phyloP scores from a whole-genome alignment of 2,888 invertebrate genomes.

The Griposia aprilina region DNA sequence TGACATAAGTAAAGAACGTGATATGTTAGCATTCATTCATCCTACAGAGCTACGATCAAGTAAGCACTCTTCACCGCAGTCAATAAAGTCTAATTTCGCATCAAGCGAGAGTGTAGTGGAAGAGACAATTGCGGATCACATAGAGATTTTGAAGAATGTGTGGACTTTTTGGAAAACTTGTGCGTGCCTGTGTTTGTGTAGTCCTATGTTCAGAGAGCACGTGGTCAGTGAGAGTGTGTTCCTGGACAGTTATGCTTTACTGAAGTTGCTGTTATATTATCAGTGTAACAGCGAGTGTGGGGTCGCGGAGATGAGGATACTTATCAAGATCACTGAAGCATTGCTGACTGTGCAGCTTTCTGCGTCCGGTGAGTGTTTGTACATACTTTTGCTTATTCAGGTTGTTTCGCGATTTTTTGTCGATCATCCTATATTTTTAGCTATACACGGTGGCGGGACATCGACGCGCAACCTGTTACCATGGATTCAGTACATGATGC shows the following conservation, averaged over 20 bases:
- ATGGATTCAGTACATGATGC: no score
- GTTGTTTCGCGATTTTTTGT: no score
- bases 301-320: conserved; percentile 75
- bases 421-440: no score
- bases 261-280: conserved; percentile 80
- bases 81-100: conserved; percentile 67
- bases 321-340: conserved; percentile 84
- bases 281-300: conserved; percentile 73
- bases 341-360: conserved; percentile 86
- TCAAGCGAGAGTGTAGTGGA: conserved; percentile 67
- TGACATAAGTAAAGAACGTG: conserved; percentile 77
- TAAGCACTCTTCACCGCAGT: conserved; percentile 69
- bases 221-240: conserved; percentile 82
- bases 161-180: conserved; percentile 89
- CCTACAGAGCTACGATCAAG: conserved; percentile 59
- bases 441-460: no score
- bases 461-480: no score
- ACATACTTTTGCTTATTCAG: background rate
- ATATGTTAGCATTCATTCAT: conserved; percentile 70
- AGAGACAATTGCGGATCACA: conserved; percentile 73
- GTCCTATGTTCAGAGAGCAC: conserved; percentile 88
- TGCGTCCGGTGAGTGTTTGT: conserved; percentile 79
- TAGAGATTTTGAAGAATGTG: conserved; percentile 83
- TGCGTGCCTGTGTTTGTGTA: conserved; percentile 88
- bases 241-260: conserved; percentile 81